Evolutionary conservation across 1,140 invertebrate species (phyloP).

Genomic region (Nautilus pompilius): DNA sequence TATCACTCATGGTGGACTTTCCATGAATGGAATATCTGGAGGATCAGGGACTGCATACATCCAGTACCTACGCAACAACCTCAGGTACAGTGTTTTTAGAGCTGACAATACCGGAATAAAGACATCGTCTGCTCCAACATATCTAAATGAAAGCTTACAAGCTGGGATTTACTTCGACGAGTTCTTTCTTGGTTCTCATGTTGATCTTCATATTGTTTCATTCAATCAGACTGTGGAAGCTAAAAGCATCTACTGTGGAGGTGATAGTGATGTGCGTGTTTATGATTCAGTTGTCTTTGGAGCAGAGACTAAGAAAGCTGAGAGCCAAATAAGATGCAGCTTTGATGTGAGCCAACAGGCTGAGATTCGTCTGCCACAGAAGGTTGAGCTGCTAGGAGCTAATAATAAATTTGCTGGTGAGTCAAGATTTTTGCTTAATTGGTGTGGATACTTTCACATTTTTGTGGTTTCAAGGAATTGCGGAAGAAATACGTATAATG

Average conservation of each 20-base stretch:
- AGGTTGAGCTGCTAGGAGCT: conserved; percentile 30
- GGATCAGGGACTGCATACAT: conserved; percentile 35
- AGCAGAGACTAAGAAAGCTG: conserved; percentile 26
- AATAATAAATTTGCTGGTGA: conserved; percentile 34
- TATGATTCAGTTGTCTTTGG: conserved; percentile 31
- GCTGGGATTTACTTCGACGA: background rate
- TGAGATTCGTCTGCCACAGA: conserved; percentile 31
- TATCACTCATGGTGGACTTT: conserved; percentile 17
- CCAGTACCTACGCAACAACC: conserved; percentile 9
- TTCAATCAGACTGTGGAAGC: conserved; percentile 7
- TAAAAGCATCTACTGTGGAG: conserved; percentile 25
- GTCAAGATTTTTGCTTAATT: background rate
- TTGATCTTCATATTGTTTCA: background rate
- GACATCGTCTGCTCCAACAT: conserved; percentile 8
- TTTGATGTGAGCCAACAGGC: conserved; percentile 28
- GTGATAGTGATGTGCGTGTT: conserved; percentile 20
- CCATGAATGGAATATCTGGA: conserved; percentile 21
- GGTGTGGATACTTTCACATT: no score
- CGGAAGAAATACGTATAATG: background rate
- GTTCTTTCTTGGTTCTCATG: background rate
- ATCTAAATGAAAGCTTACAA: background rate
- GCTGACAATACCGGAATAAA: conserved; percentile 23
- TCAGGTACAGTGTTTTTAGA: conserved; percentile 13
- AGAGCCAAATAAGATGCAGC: conserved; percentile 33
- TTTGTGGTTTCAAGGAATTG: background rate